Percentiles rank a stretch among this genome's conserved stretches.
phyloP scores from a whole-genome alignment of 2,888 invertebrate genomes.

The Thera britannica region DNA sequence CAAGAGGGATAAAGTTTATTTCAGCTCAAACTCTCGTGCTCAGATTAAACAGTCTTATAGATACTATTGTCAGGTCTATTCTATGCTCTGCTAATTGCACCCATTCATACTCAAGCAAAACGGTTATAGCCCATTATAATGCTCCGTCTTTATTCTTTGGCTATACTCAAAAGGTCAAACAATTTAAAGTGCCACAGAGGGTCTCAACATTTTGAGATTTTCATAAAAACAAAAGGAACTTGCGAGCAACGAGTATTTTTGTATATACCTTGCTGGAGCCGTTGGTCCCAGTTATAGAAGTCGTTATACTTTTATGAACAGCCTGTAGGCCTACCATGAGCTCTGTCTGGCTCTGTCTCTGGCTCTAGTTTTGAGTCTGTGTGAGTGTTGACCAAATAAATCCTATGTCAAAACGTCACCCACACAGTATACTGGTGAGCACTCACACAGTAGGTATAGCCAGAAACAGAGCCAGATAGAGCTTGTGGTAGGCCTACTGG shows the following conservation, averaged over 20 bases:
- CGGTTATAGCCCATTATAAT: conserved; percentile 47
- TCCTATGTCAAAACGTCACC: too few relatives aligned
- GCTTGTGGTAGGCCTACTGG: too few relatives aligned
- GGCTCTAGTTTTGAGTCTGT: too few relatives aligned
- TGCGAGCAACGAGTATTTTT: conserved; percentile 6
- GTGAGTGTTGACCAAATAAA: too few relatives aligned
- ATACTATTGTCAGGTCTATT: conserved; percentile 19
- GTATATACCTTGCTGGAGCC: not conserved
- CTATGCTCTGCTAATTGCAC: conserved; percentile 54
- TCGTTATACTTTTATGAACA: too few relatives aligned
- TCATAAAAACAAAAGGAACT: conserved; percentile 3
- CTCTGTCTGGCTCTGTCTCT: too few relatives aligned
- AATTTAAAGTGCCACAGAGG: conserved; percentile 12
- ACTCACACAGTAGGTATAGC: too few relatives aligned
- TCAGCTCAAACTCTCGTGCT: not conserved
- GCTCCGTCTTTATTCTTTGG: conserved; percentile 44
- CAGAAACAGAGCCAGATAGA: too few relatives aligned
- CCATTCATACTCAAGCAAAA: conserved; percentile 55
- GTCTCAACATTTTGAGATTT: conserved; percentile 12
- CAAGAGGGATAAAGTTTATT: not conserved
- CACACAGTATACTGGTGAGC: too few relatives aligned
- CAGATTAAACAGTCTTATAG: conserved; percentile 6
- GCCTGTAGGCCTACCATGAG: too few relatives aligned
- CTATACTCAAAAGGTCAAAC: conserved; percentile 31
- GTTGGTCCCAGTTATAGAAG: too few relatives aligned